Evolutionary conservation across 2,888 invertebrate species (phyloP).

Genomic region (Hyposoter dolosus): DNA sequence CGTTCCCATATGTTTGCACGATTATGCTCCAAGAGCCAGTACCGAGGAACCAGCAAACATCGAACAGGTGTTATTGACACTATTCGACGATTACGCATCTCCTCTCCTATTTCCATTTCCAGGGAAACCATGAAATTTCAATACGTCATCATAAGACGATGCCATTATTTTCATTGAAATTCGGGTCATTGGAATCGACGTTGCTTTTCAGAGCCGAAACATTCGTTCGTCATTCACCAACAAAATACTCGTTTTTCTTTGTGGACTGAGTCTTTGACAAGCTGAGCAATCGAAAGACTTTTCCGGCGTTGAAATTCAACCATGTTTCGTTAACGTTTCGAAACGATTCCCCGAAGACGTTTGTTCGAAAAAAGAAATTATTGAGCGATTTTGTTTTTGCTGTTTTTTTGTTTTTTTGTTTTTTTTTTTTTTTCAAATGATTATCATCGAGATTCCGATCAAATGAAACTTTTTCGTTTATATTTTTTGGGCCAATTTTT

Average conservation of each 20-base stretch:
- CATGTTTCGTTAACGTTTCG: neutral
- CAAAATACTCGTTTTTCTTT: neutral
- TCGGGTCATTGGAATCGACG: neutral
- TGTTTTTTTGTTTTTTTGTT: too few species aligned
- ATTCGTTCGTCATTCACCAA: neutral
- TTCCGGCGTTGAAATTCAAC: neutral
- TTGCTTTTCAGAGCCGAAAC: neutral
- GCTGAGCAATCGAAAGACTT: neutral
- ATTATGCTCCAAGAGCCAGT: conserved; percentile 89
- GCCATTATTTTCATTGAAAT: neutral
- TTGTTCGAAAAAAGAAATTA: neutral
- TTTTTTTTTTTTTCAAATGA: neutral
- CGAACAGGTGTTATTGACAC: conserved; percentile 88
- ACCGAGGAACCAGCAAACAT: conserved; percentile 89
- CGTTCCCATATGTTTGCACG: conserved; percentile 89
- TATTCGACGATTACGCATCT: conserved; percentile 88
- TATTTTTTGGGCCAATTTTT: neutral
- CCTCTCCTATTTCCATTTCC: conserved; percentile 85
- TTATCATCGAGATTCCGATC: neutral
- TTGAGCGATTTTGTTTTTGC: neutral
- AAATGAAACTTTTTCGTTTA: neutral
- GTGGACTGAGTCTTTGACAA: neutral
- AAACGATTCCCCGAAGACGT: neutral
- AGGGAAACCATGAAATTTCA: conserved; percentile 4
- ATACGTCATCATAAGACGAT: neutral